Base-by-base conservation (phyloP, 2,113 vertebrate genomes). In the Hemiprocne comata region DNA sequence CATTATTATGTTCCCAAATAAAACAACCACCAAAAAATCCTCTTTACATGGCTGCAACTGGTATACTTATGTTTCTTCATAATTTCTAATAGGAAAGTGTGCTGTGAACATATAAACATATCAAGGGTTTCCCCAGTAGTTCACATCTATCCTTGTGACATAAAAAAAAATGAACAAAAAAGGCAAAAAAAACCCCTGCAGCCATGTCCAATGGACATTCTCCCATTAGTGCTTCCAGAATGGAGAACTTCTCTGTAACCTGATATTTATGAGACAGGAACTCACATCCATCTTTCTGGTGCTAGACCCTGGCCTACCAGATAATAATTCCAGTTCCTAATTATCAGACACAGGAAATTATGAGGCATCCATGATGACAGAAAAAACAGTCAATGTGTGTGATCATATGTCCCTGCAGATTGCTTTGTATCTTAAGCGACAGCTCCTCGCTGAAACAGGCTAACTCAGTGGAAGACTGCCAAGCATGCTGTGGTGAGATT, bases 391-490 rank as follows among this genome's bases (percentile, higher is more conserved):
- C 94, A 97, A 85, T 94, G 94, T 87, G 87, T 93, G 66, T 91
- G 95, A 98, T 97, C 94, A 95, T 96, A 91, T 97, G 93, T 96
- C 96, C 93, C 93, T 94, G 91, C 96, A 97, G 96, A 95, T 76
- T 95, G 96, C 96, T 97, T 95, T 96, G 96, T 88, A 94, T 96
- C 95, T 90, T 87, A 97, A 96, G 95, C 93, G 87, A 97, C 95
- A 97, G 93, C 85, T 94, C 66, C 51, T 96, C 82, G 84, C 97
- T 81, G 85, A 97, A 96, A 93, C 73, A 95, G 94, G 94, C 97
- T 97, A 96, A 90, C 85, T 96, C 86, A 93, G 89, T 97, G 93
- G 95, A 97, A 96, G 94, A 57, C 87, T 97, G 97, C 96, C 97
- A 95, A 90, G 83, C 78, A 65, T 85, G 50, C 95, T 96, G 93